These are phyloP conservation scores for Malthinus seriepunctatus DNA, from an alignment of 2,888 invertebrate species.

Conservation along the genomic window DNA sequence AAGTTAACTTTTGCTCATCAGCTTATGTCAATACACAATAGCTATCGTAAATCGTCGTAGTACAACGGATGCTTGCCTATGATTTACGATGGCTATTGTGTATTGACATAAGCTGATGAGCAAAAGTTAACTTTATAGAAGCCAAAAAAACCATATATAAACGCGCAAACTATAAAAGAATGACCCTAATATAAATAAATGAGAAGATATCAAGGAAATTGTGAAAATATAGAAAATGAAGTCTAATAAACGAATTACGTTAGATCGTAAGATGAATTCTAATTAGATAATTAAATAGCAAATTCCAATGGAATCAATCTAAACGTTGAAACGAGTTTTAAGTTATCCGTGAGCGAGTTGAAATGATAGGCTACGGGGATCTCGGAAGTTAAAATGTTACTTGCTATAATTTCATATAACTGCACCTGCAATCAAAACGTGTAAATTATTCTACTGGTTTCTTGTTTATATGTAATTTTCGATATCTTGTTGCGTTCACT, in stretches of 20 bases:
- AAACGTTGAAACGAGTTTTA: constrained; percentile 45
- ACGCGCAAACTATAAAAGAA: too few species aligned
- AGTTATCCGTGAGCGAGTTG: constrained; percentile 39
- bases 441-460: constrained; percentile 50
- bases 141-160: too few species aligned
- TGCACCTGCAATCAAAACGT: constrained; percentile 53
- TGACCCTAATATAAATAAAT: too few species aligned
- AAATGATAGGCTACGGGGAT: constrained; percentile 51
- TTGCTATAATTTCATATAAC: constrained; percentile 52
- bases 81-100: too few species aligned
- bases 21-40: too few species aligned
- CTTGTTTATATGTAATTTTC: constrained; percentile 48
- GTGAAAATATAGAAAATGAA: constrained; percentile 40
- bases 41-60: too few species aligned
- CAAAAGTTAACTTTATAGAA: too few species aligned
- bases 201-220: background rate
- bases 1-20: too few species aligned
- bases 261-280: constrained; percentile 20
- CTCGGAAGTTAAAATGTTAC: constrained; percentile 55
- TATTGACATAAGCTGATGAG: too few species aligned
- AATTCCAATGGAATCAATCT: constrained; percentile 51
- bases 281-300: constrained; percentile 50
- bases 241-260: constrained; percentile 39
- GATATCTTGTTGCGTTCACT: constrained; percentile 48
- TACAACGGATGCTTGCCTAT: too few species aligned